Conservation (phyloP, 2,797 vertebrate species). For the Spondyliosoma cantharus region DNA sequence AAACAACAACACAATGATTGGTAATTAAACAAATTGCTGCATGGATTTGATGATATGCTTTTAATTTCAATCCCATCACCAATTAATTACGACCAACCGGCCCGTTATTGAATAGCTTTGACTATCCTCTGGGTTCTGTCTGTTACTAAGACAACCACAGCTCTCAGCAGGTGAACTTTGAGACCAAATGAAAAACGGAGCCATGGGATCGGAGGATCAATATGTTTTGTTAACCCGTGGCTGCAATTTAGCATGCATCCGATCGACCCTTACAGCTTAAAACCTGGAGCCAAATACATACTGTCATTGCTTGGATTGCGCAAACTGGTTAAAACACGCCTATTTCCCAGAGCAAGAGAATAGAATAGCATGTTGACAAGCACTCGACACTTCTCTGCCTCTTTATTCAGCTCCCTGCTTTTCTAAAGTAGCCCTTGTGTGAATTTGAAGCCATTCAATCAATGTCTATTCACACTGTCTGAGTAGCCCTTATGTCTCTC, state of each 20-base stretch:
- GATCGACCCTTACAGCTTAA: neutral
- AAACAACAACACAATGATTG: too few species aligned
- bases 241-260: constrained; percentile 1
- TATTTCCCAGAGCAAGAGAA: neutral
- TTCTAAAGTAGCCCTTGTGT: constrained; percentile 8
- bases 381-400: neutral
- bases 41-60: neutral
- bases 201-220: constrained; percentile 58
- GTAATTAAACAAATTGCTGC: neutral
- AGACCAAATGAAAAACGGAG: constrained; percentile 66
- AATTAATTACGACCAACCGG: neutral
- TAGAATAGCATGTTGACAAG: constrained; percentile 1
- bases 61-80: neutral
- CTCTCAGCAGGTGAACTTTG: constrained; percentile 81
- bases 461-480: constrained; percentile 40
- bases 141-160: constrained; percentile 69
- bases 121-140: constrained; percentile 15
- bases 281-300: constrained; percentile 3
- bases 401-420: constrained; percentile 12
- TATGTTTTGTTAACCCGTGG: constrained; percentile 45
- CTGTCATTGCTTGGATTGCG: neutral
- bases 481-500: constrained; percentile 29
- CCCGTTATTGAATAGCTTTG: constrained; percentile 5
- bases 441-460: constrained; percentile 39
- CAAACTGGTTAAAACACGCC: neutral